Percentiles rank a stretch among this genome's conserved stretches.
These are phyloP conservation scores for Zaprionus ghesquierei DNA, from an alignment of 1,140 invertebrate genomes.

Conservation along the genomic window DNA sequence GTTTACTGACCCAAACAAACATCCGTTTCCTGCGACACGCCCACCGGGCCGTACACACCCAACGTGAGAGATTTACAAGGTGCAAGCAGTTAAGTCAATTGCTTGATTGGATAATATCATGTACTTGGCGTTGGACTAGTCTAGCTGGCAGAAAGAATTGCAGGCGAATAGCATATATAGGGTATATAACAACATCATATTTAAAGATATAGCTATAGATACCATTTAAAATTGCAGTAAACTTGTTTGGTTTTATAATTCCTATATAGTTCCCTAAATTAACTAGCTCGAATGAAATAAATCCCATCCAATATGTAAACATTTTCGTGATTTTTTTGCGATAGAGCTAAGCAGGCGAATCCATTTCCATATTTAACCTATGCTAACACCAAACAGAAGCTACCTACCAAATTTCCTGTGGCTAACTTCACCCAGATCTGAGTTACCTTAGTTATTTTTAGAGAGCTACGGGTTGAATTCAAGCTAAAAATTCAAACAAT, in stretches of 20 bases:
- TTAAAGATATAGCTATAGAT: no score
- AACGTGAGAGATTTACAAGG: neutral
- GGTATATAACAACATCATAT: no score
- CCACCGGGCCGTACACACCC: constrained; percentile 3
- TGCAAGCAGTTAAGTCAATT: neutral
- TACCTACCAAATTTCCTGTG: neutral
- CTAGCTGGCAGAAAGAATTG: neutral
- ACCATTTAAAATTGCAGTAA: no score
- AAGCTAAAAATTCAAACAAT: neutral
- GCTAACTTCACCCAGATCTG: neutral
- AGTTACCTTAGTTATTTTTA: neutral
- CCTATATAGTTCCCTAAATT: no score
- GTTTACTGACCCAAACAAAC: constrained; percentile 69
- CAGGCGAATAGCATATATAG: no score
- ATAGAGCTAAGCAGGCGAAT: neutral
- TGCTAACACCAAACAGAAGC: neutral
- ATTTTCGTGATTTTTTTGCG: neutral
- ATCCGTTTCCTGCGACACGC: constrained; percentile 71
- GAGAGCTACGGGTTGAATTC: neutral
- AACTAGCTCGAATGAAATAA: no score
- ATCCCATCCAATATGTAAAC: no score
- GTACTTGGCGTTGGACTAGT: neutral
- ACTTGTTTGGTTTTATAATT: no score
- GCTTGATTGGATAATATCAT: neutral
- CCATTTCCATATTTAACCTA: neutral